phyloP scores from a whole-genome alignment of 2,888 invertebrate species.

The Strigamia maritima region DNA sequence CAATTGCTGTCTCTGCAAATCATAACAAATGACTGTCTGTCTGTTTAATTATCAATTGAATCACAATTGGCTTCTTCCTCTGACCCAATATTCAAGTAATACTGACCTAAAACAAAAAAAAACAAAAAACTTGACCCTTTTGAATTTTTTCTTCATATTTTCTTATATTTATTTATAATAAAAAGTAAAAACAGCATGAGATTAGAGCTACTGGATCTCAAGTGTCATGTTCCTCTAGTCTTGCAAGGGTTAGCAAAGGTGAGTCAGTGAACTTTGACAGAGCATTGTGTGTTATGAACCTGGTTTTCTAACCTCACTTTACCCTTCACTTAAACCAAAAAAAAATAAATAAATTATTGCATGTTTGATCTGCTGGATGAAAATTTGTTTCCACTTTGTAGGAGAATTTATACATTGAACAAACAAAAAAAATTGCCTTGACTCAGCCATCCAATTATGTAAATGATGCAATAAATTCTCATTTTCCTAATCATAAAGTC shows the following conservation, averaged over 20 bases:
- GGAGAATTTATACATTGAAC: not conserved
- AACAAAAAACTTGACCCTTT: not conserved
- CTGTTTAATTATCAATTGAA: not conserved
- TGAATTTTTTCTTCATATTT: not conserved
- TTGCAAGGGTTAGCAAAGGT: conserved; percentile 11
- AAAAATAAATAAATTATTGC: conserved; percentile 9
- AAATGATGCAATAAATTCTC: conserved; percentile 9
- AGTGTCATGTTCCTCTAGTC: not conserved
- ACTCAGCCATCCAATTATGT: not conserved
- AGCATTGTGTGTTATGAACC: conserved; percentile 27
- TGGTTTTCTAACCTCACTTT: conserved; percentile 13
- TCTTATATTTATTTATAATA: not conserved
- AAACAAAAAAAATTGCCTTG: not conserved
- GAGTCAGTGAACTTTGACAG: conserved; percentile 27
- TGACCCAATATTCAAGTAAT: conserved; percentile 12
- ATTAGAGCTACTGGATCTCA: not conserved
- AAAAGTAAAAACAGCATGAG: conserved; percentile 4
- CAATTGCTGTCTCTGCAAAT: conserved; percentile 5
- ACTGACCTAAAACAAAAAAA: not conserved
- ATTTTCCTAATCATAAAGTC: conserved; percentile 6
- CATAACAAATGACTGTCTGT: conserved; percentile 24
- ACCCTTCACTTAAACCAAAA: not conserved
- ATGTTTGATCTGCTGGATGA: not conserved
- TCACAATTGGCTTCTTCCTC: conserved; percentile 20
- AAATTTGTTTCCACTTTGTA: not conserved